Evolutionary conservation across 2,888 invertebrate species (phyloP), one percentile per base, ranked within the genome.

Genomic region (Cryptosula pallasiana): DNA sequence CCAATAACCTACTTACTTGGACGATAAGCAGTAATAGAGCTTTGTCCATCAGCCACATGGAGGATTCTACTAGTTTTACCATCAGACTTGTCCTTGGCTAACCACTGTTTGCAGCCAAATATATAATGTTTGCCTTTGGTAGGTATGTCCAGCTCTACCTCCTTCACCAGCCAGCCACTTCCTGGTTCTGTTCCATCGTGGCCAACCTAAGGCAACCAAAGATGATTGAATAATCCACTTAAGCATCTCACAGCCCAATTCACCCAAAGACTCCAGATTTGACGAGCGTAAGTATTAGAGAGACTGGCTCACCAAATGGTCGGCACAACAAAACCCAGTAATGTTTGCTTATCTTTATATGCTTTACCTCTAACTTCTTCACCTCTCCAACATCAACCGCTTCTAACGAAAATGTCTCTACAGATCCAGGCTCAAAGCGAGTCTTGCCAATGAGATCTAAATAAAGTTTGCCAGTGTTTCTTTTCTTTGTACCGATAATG

Each of bases 321-420:
- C n/a, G n/a, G n/a, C n/a, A n/a, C n/a, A n/a, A n/a, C n/a, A n/a
- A n/a, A n/a, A n/a, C n/a, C n/a, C n/a, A n/a, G n/a, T n/a, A n/a
- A n/a, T n/a, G n/a, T n/a, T n/a, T n/a, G n/a, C n/a, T n/a, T n/a
- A n/a, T n/a, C n/a, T n/a, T n/a, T n/a, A n/a, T n/a, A n/a, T n/a
- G n/a, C n/a, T n/a, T n/a, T 69, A 83, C 83, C 82, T 84, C 83
- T 45, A 85, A 76, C 72, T 79, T 78, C 75, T 78, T 82, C 29
- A 85, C 79, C 69, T 84, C 82, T 2, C 77, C 79, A 1, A 84
- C 79, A 74, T 84, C 84, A 0, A 78, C 75, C 16, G 83, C 84
- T 73, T 85, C 84, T 20, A 85, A 74, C 35, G 82, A 83, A 76
- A 85, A 83, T 23, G 79, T 81, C 75, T 84, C 84, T 0, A 81